Conservation (phyloP, 1,140 invertebrate species). For the Nymphalis io region DNA sequence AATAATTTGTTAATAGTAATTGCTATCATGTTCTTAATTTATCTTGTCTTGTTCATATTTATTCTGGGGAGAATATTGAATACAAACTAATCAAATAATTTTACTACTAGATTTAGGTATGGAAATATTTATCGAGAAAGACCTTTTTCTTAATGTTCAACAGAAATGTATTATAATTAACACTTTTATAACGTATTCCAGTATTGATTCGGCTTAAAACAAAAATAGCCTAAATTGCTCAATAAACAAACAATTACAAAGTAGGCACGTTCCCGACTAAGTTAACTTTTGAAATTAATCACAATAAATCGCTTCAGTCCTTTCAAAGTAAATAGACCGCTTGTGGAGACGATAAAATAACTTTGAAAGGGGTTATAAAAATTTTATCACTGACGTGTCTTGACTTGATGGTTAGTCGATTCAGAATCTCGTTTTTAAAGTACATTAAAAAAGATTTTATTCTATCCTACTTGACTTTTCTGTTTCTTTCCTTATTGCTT, state of each 20-base stretch:
- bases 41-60: too few relatives aligned
- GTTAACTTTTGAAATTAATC: conserved; percentile 18
- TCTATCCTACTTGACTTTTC: neutral
- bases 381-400: conserved; percentile 21
- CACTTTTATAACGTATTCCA: too few relatives aligned
- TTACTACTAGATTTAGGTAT: too few relatives aligned
- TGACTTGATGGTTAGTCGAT: conserved; percentile 10
- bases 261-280: neutral
- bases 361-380: conserved; percentile 25
- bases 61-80: too few relatives aligned
- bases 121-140: too few relatives aligned
- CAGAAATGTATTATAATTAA: too few relatives aligned
- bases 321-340: conserved; percentile 22
- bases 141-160: too few relatives aligned
- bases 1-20: too few relatives aligned
- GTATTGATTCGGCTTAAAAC: too few relatives aligned
- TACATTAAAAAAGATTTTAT: neutral
- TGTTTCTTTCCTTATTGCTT: neutral
- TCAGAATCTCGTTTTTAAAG: neutral
- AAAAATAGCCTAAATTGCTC: neutral
- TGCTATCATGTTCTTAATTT: too few relatives aligned
- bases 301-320: conserved; percentile 9
- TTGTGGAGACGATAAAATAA: conserved; percentile 19
- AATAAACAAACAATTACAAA: neutral
- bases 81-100: too few relatives aligned